These are phyloP conservation scores for Geophilus truncorum DNA, from an alignment of 2,888 invertebrate species.

Conservation along the genomic window DNA sequence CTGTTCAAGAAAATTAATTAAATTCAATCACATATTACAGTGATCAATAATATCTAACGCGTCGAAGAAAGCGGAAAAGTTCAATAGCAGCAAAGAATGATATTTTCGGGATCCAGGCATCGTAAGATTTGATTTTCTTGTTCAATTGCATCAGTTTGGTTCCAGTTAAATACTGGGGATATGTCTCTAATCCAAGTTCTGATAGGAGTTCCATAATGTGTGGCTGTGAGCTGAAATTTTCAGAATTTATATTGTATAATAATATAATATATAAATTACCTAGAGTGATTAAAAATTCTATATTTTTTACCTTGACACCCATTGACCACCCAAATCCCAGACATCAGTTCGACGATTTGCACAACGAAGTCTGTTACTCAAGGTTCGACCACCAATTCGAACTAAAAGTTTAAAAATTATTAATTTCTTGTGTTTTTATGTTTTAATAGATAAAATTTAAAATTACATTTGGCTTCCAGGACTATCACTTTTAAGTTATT, in stretches of 20 bases:
- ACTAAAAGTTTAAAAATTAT: too few species aligned
- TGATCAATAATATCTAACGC: background rate
- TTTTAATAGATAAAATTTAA: background rate
- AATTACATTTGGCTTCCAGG: background rate
- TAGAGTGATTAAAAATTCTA: background rate
- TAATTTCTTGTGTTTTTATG: too few species aligned
- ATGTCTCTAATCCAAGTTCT: background rate
- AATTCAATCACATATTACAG: background rate
- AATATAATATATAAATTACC: background rate
- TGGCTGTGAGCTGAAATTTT: background rate
- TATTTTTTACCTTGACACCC: slow-evolving; percentile 14
- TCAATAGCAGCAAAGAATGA: background rate
- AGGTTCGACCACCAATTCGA: slow-evolving; percentile 20
- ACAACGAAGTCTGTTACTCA: background rate
- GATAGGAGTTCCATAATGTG: background rate
- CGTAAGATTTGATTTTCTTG: background rate
- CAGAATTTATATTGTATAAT: too few species aligned
- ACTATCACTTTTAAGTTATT: background rate
- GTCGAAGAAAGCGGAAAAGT: background rate
- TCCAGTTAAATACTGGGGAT: background rate
- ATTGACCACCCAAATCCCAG: slow-evolving; percentile 23
- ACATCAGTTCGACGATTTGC: background rate
- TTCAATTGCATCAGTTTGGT: background rate
- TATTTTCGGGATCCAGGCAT: background rate
- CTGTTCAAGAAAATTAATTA: background rate